A percentile compares a stretch with the other conserved stretches of the same genome.
Conservation (phyloP, 2,888 invertebrate species). For the Timema cristinae region DNA sequence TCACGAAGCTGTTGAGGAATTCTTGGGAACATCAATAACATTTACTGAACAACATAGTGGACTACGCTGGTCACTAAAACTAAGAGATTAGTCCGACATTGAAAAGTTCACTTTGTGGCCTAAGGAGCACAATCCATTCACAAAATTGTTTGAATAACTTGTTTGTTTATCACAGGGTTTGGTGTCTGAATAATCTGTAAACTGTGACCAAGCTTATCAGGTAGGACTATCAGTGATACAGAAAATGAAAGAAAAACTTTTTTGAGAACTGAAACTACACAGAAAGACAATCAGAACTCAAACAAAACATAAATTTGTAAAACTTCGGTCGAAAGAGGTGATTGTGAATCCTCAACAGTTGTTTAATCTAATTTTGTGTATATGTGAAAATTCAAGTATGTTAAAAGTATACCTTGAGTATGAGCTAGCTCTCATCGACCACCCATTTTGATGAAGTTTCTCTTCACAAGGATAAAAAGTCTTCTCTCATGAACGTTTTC, state of each 20-base stretch:
- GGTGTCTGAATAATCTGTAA: neutral
- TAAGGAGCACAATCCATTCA: neutral
- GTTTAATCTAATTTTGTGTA: neutral
- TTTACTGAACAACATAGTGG: neutral
- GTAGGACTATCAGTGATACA: neutral
- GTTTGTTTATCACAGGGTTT: neutral
- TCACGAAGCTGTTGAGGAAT: neutral
- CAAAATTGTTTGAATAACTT: too few species aligned
- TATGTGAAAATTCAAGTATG: neutral
- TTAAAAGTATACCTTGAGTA: neutral
- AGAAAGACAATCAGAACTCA: too few species aligned
- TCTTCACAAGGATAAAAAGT: neutral
- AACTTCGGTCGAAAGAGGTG: neutral
- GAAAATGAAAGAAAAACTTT: neutral
- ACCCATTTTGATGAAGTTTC: neutral
- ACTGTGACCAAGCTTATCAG: too few species aligned
- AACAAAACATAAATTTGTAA: too few species aligned
- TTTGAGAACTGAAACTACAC: neutral
- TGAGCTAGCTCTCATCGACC: conserved; percentile 1
- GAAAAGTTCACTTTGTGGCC: conserved; percentile 7
- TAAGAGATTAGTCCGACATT: neutral
- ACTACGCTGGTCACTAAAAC: neutral
- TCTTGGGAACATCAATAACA: neutral
- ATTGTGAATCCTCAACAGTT: neutral
- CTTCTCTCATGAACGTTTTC: neutral